Conservation (phyloP, 2,113 vertebrate genomes). For the Motacilla alba region DNA sequence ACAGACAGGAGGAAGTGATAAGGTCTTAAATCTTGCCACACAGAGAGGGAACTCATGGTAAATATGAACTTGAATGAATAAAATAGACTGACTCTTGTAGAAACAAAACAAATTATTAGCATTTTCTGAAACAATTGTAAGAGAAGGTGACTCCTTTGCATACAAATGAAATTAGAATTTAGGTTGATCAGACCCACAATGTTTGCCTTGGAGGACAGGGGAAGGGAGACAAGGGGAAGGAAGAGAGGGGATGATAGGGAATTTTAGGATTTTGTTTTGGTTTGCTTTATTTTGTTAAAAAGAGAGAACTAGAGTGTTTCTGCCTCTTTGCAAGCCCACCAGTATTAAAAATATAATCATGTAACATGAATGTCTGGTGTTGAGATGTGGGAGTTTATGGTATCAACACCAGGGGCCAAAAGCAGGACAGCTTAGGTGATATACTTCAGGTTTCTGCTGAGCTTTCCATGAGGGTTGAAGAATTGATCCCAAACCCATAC, state of each 20-base stretch:
- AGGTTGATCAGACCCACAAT: not conserved
- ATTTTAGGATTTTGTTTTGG: not conserved
- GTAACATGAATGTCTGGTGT: not conserved
- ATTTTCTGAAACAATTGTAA: not conserved
- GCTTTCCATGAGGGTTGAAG: not conserved
- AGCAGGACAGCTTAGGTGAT: not conserved
- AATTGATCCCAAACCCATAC: not conserved
- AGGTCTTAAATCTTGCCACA: not conserved
- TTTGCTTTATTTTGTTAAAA: not conserved
- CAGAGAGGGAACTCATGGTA: not conserved
- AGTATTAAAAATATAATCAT: not conserved
- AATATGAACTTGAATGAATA: not conserved
- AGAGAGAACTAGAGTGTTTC: not conserved
- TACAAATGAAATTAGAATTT: not conserved
- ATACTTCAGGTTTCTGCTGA: not conserved
- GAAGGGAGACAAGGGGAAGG: not conserved
- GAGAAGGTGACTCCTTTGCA: not conserved
- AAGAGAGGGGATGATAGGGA: not conserved
- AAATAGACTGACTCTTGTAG: not conserved
- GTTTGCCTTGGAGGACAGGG: not conserved
- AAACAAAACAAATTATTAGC: not conserved
- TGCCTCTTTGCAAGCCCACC: not conserved
- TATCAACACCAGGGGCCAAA: not conserved
- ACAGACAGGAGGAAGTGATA: not conserved
- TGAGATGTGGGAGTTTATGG: not conserved